These are phyloP conservation scores for Ariopsis seemanni DNA, from an alignment of 2,113 vertebrate species.

Conservation along the genomic window DNA sequence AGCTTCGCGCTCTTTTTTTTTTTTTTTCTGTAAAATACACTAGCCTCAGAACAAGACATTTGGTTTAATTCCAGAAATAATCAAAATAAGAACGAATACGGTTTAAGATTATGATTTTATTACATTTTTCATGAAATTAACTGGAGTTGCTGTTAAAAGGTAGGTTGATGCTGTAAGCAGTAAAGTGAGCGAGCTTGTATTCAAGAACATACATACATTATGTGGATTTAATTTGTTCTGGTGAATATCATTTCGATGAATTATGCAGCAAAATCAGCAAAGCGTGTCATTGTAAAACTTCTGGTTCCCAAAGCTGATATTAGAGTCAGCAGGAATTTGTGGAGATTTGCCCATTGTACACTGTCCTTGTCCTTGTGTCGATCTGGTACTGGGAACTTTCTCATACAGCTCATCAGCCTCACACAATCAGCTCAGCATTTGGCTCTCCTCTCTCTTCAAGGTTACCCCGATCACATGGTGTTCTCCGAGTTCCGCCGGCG, in stretches of 20 bases:
- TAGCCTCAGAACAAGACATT: background rate
- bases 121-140: background rate
- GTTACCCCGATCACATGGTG: constrained; percentile 96
- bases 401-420: constrained; percentile 9
- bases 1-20: background rate
- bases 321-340: constrained; percentile 18
- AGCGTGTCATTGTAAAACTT: constrained; percentile 3
- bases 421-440: background rate
- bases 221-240: constrained; percentile 12
- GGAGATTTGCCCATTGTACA: constrained; percentile 13
- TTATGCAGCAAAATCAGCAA: constrained; percentile 18
- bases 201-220: background rate
- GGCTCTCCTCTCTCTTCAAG: constrained; percentile 62
- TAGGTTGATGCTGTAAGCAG: background rate
- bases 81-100: background rate
- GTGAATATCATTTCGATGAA: background rate
- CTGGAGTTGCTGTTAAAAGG: background rate
- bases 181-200: background rate
- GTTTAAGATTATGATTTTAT: background rate
- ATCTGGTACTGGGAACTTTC: background rate
- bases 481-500: constrained; percentile 94
- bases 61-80: background rate
- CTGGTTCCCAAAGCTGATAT: background rate
- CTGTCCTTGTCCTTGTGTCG: constrained; percentile 26
- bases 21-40: background rate